Evolutionary conservation across 2,888 invertebrate species (phyloP).

Genomic region (Corbicula japonica): DNA sequence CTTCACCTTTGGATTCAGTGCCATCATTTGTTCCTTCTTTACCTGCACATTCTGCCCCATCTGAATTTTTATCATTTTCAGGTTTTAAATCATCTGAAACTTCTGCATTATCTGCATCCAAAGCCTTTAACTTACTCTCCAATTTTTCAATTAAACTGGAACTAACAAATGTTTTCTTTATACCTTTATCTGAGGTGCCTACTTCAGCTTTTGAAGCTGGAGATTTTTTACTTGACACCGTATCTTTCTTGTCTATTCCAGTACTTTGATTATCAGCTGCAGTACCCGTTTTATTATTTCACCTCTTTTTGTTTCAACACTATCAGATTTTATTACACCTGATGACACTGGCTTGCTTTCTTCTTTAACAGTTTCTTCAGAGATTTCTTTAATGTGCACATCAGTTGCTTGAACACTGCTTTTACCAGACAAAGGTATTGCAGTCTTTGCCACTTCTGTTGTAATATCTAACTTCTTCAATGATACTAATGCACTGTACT

Average conservation of each 20-base stretch:
- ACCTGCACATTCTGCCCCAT: background rate
- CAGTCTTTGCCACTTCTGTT: conserved; percentile 12
- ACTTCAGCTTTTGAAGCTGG: background rate
- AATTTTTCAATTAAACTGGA: conserved; percentile 55
- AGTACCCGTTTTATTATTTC: background rate
- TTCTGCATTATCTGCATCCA: conserved; percentile 22
- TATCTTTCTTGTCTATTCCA: background rate
- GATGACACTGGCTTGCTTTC: background rate
- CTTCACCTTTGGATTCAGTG: background rate
- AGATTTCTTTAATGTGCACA: background rate
- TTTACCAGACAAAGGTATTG: background rate
- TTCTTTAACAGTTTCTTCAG: background rate
- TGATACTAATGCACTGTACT: conserved; percentile 74
- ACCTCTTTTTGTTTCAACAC: background rate
- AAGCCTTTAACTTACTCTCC: conserved; percentile 46
- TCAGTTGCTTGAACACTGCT: background rate
- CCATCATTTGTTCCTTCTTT: conserved; percentile 1
- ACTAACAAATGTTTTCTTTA: conserved; percentile 34
- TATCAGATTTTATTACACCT: background rate
- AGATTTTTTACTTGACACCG: background rate
- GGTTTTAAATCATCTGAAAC: conserved; percentile 22
- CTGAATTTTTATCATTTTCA: conserved; percentile 6
- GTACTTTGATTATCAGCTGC: background rate
- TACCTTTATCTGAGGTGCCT: background rate
- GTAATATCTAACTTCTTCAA: conserved; percentile 47